Conservation (phyloP, 2,113 vertebrate species). For the Cardinalis cardinalis region DNA sequence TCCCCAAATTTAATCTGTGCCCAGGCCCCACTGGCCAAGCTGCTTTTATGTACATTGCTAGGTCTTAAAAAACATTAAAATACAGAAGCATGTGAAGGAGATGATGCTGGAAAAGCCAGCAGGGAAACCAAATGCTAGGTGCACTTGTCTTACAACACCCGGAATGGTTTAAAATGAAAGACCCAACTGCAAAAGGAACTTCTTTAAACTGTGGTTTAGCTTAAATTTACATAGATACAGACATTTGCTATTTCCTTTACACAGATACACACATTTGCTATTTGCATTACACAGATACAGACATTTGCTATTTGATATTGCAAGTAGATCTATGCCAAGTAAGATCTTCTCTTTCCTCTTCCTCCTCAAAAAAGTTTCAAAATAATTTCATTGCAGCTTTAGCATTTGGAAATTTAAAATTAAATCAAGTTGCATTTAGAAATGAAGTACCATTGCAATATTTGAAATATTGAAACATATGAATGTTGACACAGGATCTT, state of each 20-base stretch:
- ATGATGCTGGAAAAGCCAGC: neutral
- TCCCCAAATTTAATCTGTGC: neutral
- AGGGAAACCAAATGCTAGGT: neutral
- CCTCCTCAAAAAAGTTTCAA: neutral
- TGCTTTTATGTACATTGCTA: neutral
- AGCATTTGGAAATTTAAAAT: neutral
- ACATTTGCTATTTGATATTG: constrained; percentile 1
- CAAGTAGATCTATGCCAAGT: neutral
- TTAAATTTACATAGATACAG: neutral
- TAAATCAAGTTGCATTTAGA: neutral
- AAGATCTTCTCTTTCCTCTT: neutral
- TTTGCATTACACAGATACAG: neutral
- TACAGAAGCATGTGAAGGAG: neutral
- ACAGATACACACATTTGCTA: neutral
- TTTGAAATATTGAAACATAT: neutral
- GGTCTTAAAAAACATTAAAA: neutral
- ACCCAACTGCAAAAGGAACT: neutral
- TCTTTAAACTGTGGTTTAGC: neutral
- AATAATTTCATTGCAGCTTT: neutral
- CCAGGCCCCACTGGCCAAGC: neutral
- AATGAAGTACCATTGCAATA: neutral
- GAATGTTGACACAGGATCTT: neutral
- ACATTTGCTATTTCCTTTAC: neutral
- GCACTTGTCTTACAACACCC: neutral
- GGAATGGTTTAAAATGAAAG: neutral